Conservation (phyloP, 2,797 vertebrate genomes). For the Pristis pectinata region DNA sequence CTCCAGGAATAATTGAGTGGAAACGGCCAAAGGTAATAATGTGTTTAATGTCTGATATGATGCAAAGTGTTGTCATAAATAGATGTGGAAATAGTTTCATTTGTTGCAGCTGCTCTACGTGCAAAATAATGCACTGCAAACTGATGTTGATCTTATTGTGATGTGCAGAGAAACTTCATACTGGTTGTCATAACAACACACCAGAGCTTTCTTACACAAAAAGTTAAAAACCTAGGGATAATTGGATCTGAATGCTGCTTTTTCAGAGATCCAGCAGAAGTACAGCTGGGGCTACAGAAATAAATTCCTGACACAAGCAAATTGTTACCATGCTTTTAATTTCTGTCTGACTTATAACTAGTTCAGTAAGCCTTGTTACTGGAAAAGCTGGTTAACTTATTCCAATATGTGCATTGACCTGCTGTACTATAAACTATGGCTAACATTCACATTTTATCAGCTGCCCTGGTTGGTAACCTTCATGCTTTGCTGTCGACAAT, state of each 20-base stretch:
- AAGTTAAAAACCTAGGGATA: not conserved
- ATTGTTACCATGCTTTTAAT: not conserved
- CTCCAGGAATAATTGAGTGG: constrained; percentile 69
- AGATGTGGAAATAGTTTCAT: not conserved
- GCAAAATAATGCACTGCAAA: not conserved
- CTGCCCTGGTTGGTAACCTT: not conserved
- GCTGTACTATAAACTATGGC: not conserved
- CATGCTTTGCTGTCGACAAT: not conserved
- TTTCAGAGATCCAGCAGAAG: not conserved
- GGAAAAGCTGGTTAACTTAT: not conserved
- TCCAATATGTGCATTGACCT: not conserved
- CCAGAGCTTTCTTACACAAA: not conserved
- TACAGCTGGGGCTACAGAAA: not conserved
- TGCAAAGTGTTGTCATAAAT: not conserved
- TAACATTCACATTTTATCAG: not conserved
- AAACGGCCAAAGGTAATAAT: constrained; percentile 71
- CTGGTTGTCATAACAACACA: not conserved
- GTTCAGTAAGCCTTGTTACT: not conserved
- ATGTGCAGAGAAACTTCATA: not conserved
- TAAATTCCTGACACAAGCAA: not conserved
- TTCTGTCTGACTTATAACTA: not conserved
- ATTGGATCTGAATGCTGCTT: not conserved
- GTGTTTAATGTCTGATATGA: not conserved
- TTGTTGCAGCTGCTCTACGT: not conserved
- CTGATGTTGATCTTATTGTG: not conserved